A percentile compares a stretch with the other conserved stretches of the same genome.
Conservation (phyloP, 1,140 invertebrate species). For the Subanguina moxae region DNA sequence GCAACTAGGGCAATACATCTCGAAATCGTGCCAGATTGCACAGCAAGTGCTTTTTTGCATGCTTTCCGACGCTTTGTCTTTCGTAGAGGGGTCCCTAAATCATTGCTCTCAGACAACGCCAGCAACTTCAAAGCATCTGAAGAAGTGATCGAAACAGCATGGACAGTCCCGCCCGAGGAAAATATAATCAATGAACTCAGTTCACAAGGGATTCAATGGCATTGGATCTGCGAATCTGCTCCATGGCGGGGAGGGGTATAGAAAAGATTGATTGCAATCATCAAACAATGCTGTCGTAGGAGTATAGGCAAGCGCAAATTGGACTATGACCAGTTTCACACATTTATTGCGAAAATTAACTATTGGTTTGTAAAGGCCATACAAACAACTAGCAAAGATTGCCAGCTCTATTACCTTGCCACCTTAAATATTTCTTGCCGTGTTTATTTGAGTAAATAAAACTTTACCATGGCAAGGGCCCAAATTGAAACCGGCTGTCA, state of each 20-base stretch:
- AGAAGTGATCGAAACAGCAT: too few species aligned
- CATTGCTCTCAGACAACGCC: slow-evolving; percentile 21
- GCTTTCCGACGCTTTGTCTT: slow-evolving; percentile 19
- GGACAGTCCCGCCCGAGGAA: too few species aligned
- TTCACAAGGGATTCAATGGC: slow-evolving; percentile 18
- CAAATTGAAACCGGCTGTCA: too few species aligned
- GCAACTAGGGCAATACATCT: slow-evolving; percentile 21
- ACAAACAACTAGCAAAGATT: too few species aligned
- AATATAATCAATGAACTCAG: too few species aligned
- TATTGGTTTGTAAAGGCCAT: too few species aligned
- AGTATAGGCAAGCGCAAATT: neutral
- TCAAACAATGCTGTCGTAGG: slow-evolving; percentile 18
- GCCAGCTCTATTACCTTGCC: too few species aligned
- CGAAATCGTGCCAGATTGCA: slow-evolving; percentile 16
- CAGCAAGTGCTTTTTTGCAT: slow-evolving; percentile 13
- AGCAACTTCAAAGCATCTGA: slow-evolving; percentile 13
- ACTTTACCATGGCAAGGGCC: too few species aligned
- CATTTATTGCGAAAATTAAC: too few species aligned
- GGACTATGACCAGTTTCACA: too few species aligned
- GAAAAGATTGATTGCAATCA: slow-evolving; percentile 23
- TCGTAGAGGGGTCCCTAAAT: slow-evolving; percentile 10
- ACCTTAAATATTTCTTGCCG: too few species aligned
- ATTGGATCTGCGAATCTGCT: slow-evolving; percentile 14
- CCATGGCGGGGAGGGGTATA: slow-evolving; percentile 24
- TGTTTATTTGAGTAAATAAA: too few species aligned